Percentiles rank a stretch among this genome's conserved stretches.
Conservation (phyloP, 2,113 vertebrate genomes). For the Formicarius rufipectus region DNA sequence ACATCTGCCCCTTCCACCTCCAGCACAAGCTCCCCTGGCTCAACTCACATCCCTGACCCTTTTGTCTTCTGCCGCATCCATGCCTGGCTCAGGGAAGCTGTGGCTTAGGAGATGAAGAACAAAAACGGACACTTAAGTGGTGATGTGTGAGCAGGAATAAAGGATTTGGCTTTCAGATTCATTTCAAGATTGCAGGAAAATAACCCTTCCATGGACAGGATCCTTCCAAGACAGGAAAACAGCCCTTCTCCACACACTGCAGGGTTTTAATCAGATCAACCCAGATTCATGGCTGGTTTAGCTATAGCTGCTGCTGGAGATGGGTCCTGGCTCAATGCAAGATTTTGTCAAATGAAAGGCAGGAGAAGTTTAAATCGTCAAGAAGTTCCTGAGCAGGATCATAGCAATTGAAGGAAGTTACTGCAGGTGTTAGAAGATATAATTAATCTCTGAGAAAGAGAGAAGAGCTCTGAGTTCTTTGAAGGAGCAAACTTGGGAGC, state of each 20-base stretch:
- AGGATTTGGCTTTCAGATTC: conserved; percentile 8
- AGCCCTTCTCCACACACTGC: not conserved
- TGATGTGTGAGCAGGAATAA: not conserved
- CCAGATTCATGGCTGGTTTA: not conserved
- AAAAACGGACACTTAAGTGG: not conserved
- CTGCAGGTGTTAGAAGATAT: not conserved
- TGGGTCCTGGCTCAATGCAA: not conserved
- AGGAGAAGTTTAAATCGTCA: not conserved
- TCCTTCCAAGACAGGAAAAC: not conserved
- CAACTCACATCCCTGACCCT: fast-evolving
- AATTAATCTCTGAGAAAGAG: conserved; percentile 21
- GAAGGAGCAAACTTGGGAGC: not conserved
- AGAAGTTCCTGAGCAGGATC: conserved; percentile 4
- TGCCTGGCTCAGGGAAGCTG: not conserved
- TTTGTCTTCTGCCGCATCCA: not conserved
- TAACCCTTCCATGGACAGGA: not conserved
- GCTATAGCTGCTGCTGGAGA: not conserved
- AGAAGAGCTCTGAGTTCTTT: not conserved
- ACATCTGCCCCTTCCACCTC: not conserved
- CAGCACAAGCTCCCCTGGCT: not conserved
- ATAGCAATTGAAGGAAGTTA: not conserved
- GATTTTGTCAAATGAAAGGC: not conserved
- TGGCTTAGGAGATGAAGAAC: not conserved
- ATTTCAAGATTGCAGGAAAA: not conserved
- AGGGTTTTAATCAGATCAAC: not conserved